Base-by-base conservation (phyloP, 1,140 invertebrate species). In the Zaprionus davidi region DNA sequence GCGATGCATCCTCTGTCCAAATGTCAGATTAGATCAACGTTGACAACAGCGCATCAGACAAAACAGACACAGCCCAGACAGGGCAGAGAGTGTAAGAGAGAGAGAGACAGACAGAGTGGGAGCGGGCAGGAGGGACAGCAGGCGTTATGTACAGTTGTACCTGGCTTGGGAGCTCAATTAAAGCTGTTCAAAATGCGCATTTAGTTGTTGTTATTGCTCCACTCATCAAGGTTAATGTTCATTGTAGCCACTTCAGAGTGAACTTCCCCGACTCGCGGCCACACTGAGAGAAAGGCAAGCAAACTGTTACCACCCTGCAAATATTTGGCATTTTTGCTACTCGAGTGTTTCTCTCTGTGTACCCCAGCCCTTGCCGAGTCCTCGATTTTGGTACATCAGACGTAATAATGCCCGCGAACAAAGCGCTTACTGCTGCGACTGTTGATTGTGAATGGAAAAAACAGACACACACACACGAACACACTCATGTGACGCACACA, bases 171-270 rank as follows among this genome's bases (percentile, higher is more conserved):
- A 58, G 76, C 72, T 87, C 83, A 86, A 82, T 86, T 82, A 86
- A 83, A 90, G 84, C 84, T 76, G 84, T 84, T 11, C 78, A 81
- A 81, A 87, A 87, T 88, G 81, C 84, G 84, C 85, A 88, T 75
- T 88, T 79, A 81, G 84, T 84, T 87, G 36, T 88, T 87, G 34
- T 69, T 69, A 57, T 38, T 67, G 58, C 84, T 88, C 81, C 75
- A 88, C 31, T 34, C 72, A 90, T 79, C 81, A 76, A 76, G 46
- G 46, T 66, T 76, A 88, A 84, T 90, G 71, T 75, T 76, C 70
- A 73, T 74, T 77, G 70, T 74, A 77, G 75, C 63, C 71, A 73
- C 71, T 57, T 62, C 64, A 77, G 67, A 58, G 41, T 64, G 15
- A 58, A 53, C 15, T n/a, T 64, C 64, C 49, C 76, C 64, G 68